Base-by-base conservation (phyloP, 2,113 vertebrate species). In the Trichomycterus rosablanca region DNA sequence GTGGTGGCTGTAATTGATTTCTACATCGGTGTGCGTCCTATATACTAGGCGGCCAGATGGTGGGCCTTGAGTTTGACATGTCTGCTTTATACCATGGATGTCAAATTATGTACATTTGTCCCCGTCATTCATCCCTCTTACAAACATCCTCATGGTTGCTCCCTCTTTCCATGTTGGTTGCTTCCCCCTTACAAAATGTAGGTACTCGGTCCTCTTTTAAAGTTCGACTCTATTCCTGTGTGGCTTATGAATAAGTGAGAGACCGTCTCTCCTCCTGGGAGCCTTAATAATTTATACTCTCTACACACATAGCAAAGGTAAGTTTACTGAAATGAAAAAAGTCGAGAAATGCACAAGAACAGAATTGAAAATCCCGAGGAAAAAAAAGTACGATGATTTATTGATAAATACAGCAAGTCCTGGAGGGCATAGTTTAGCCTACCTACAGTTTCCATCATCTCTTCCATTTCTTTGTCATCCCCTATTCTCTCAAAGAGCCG, bases 201-300 rank as follows among this genome's bases (percentile, higher is more conserved):
- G 82, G 81, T 83, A 73, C 74, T 59, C 78, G 74, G 77, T 69
- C 63, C 58, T 37, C 45, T 79, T 84, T 86, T 82, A 84, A 86
- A 86, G 82, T 88, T 84, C 76, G 84, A 74, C 81, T 83, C 73
- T 86, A 86, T 88, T 86, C 81, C 87, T 84, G 77, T 46, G 83
- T 81, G 84, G 78, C 74, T 86, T 85, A 90, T 88, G 89, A 88
- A 87, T 91, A 89, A 89, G 83, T 87, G 85, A 89, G 83, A 73
- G 79, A 72, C 74, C 81, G 81, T 75, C 64, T 68, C 77, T 85
- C 83, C 83, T 83, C 66, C 77, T 76, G 88, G 88, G 84, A 78
- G 61, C 74, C 58, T 91, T 83, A 92, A 90, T 91, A 89, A 90
- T 89, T 89, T 80, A 86, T 75, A 59, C 67, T 63, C 23, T 72